A percentile compares a stretch with the other conserved stretches of the same genome.
Evolutionary conservation across 2,113 vertebrate genomes (phyloP).

Genomic region (Cygnus buccinator): DNA sequence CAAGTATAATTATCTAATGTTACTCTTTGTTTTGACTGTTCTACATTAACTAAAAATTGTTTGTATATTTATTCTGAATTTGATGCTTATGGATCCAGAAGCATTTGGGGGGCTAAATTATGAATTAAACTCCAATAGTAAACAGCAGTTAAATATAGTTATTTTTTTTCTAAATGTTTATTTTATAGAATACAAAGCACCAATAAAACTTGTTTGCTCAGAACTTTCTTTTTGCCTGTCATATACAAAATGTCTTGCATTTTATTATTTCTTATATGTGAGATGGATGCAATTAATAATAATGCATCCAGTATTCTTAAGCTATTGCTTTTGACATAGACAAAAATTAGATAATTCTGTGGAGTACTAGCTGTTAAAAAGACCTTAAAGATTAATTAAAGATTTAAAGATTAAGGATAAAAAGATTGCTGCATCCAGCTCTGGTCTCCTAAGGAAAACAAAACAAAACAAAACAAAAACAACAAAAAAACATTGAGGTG

Average conservation of each 20-base stretch:
- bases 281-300: not conserved
- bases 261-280: not conserved
- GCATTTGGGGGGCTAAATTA: not conserved
- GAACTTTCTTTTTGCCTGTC: not conserved
- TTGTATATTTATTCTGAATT: not conserved
- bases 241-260: not conserved
- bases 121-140: not conserved
- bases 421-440: no score
- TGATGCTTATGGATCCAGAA: not conserved
- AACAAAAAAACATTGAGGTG: no score
- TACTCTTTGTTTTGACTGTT: not conserved
- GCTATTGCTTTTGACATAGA: not conserved
- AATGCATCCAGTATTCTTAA: not conserved
- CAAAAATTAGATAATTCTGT: not conserved
- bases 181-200: not conserved
- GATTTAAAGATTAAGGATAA: no score
- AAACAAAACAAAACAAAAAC: no score
- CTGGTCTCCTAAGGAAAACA: no score
- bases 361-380: not conserved
- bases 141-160: not conserved
- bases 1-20: not conserved
- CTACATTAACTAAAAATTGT: not conserved
- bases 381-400: no score
- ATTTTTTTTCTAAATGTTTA: not conserved
- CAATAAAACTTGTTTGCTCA: not conserved